Base-by-base conservation (phyloP, 2,888 invertebrate genomes). In the Suillia variegata region DNA sequence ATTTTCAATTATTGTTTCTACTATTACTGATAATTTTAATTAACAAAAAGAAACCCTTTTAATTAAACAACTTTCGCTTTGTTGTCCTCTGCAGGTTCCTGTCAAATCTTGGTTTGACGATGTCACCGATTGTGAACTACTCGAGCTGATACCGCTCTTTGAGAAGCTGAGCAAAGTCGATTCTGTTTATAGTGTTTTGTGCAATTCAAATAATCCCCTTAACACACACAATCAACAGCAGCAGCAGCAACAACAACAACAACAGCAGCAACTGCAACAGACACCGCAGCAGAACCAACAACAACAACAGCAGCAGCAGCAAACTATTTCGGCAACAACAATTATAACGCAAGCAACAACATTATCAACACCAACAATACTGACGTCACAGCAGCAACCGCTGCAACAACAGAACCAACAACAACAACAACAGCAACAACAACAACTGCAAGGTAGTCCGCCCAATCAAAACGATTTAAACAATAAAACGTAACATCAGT, bases 101-200 rank as follows among this genome's bases (percentile, higher is more conserved):
- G 98, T 99, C 70, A 94, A 95, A 80, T 98, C 98, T 69, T 99
- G 99, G 99, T 99, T 99, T 85, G 98, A 99, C 85, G 99, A 99
- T 84, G 94, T 94, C 89, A 91, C 92, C 78, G 99, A 99, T 84
- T 92, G 94, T 64, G 98, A 99, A 84, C 88, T 99, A 69, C 87
- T 96, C 79, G 98, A 99, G 85, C 87, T 99, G 81, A 93, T 99
- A 83, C 98, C 98, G 74, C 94, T 98, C 84, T 95, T 99, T 84
- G 98, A 99, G 85, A 93, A 94, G 83, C 87, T 99, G 74, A 94
- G 96, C 84, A 94, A 92, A 85, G 94, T 95, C 80, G 96, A 98
- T 84, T 95, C 95, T 86, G 96, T 98, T 70, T 98, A 96, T 85
- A 92, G 93, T 82, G 93, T 95, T 85, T 85, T 96, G 83, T 92